These are phyloP conservation scores for Oncorhynchus keta DNA, from an alignment of 2,113 vertebrate species.

Conservation along the genomic window DNA sequence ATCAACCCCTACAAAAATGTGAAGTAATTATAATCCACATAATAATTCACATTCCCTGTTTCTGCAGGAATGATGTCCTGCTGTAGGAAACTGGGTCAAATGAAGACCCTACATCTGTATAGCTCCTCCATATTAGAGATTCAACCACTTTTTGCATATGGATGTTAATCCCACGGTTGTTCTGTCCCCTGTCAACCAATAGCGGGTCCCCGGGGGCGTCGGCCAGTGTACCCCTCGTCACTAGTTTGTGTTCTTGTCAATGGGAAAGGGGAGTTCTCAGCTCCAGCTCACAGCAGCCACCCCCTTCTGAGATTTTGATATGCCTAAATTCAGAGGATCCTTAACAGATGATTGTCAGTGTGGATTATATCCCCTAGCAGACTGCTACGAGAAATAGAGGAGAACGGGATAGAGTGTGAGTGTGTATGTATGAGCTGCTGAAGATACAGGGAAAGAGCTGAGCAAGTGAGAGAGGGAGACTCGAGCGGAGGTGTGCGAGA, in stretches of 20 bases:
- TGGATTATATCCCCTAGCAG: constrained; percentile 62
- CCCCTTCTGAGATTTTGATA: constrained; percentile 2
- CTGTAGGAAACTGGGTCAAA: no score
- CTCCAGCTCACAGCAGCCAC: constrained; percentile 16
- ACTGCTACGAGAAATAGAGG: constrained; percentile 16
- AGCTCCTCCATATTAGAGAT: not conserved
- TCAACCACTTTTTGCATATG: not conserved
- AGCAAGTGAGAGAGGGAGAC: constrained; percentile 2
- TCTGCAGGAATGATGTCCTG: no score
- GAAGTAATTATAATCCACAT: no score
- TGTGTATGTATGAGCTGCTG: constrained; percentile 9
- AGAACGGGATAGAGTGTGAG: constrained; percentile 15
- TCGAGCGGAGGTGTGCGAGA: constrained; percentile 33
- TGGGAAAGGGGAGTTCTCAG: constrained; percentile 47
- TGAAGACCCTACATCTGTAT: no score
- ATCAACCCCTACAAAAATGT: no score
- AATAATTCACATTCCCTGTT: no score
- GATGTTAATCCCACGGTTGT: constrained; percentile 35
- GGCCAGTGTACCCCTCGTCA: constrained; percentile 24
- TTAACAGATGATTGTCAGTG: constrained; percentile 66
- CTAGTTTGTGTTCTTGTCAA: constrained; percentile 42
- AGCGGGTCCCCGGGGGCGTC: constrained; percentile 44
- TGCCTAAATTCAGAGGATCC: constrained; percentile 51
- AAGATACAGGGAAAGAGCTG: not conserved
- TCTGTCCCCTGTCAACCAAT: constrained; percentile 64